Percentiles rank a stretch among this genome's conserved stretches.
Evolutionary conservation across 1,140 invertebrate species (phyloP).

Genomic region (Oreohelix idahoensis): DNA sequence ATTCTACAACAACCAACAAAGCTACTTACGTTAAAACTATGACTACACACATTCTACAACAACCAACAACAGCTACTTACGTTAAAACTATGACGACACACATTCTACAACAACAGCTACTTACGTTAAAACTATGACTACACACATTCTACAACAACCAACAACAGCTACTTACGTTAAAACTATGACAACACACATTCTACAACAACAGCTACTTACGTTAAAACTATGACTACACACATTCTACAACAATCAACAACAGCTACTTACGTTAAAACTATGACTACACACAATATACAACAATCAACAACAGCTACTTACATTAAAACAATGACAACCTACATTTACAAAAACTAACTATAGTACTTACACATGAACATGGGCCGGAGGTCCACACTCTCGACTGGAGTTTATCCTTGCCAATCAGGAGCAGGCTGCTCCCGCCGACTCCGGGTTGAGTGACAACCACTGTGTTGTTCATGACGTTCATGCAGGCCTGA

Average conservation of each 20-base stretch:
- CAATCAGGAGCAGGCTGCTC: slow-evolving; percentile 3
- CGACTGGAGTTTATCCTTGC: slow-evolving; percentile 27
- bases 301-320: background rate
- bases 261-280: background rate
- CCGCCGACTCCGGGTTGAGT: background rate
- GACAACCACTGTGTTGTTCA: slow-evolving; percentile 36
- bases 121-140: no score
- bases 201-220: slow-evolving; percentile 43
- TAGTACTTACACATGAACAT: slow-evolving; percentile 39
- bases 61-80: no score
- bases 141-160: no score
- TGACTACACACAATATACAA: background rate
- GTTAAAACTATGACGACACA: no score
- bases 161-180: no score
- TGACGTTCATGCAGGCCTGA: background rate
- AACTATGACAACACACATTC: no score
- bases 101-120: no score
- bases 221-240: background rate
- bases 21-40: no score
- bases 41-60: no score
- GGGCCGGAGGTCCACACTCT: slow-evolving; percentile 37
- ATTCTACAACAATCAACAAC: background rate
- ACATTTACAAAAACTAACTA: slow-evolving; percentile 25
- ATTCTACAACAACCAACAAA: no score
- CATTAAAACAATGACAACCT: background rate